Conservation (phyloP, 2,797 vertebrate species). For the Otolemur crassicaudatus region DNA sequence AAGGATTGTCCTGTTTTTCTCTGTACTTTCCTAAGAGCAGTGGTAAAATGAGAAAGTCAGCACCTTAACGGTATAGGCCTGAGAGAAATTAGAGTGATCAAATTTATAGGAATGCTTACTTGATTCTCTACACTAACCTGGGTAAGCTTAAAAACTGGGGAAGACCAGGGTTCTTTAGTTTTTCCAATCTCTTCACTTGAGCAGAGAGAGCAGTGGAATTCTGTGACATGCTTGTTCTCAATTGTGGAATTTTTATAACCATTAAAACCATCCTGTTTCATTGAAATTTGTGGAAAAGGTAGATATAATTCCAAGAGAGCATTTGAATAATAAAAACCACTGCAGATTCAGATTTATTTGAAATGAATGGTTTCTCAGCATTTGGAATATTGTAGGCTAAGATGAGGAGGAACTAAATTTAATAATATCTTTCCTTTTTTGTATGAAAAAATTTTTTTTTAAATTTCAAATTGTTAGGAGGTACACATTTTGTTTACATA, state of each 20-base stretch:
- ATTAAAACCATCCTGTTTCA: not conserved
- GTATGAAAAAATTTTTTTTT: slow-evolving; percentile 28
- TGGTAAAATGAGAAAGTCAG: not conserved
- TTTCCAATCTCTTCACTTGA: not conserved
- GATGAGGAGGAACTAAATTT: slow-evolving; percentile 49
- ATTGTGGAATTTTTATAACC: slow-evolving; percentile 34
- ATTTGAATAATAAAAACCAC: slow-evolving; percentile 49
- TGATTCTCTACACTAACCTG: not conserved
- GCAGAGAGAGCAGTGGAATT: not conserved
- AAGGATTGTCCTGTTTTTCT: not conserved
- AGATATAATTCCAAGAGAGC: slow-evolving; percentile 38
- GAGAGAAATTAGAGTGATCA: not conserved
- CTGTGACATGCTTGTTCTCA: not conserved
- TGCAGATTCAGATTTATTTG: slow-evolving; percentile 22
- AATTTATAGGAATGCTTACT: not conserved
- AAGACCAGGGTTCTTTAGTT: not conserved
- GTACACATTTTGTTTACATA: no score
- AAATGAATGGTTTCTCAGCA: slow-evolving; percentile 25
- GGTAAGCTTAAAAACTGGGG: not conserved
- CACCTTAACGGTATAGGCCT: not conserved
- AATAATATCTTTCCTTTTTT: slow-evolving; percentile 27
- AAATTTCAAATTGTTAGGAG: no score
- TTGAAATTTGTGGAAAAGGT: slow-evolving; percentile 48
- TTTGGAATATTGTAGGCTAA: slow-evolving; percentile 28
- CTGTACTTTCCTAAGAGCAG: not conserved